These are phyloP conservation scores for Lacanobia oleracea DNA, from an alignment of 2,888 invertebrate genomes.

Conservation along the genomic window DNA sequence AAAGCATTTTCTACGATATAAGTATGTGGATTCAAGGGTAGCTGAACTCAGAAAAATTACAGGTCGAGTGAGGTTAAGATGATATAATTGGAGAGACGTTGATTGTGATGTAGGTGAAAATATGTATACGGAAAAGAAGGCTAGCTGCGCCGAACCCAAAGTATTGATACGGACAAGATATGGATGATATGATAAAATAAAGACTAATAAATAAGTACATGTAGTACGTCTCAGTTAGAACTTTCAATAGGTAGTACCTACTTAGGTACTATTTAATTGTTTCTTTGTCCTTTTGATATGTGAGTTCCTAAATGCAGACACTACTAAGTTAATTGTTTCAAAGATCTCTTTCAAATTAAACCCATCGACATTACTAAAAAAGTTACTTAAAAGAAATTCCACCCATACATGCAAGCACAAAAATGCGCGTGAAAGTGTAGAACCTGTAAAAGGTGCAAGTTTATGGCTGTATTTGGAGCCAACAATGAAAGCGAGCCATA, in stretches of 20 bases:
- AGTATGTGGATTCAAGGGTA: too few relatives aligned
- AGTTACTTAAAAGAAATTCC: slow-evolving; percentile 7
- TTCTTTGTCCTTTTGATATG: neutral
- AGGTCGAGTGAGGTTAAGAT: too few relatives aligned
- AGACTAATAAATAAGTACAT: neutral
- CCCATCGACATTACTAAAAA: slow-evolving; percentile 12
- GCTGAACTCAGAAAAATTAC: too few relatives aligned
- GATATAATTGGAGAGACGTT: neutral
- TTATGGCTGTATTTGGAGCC: slow-evolving; percentile 30
- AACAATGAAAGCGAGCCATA: slow-evolving; percentile 19
- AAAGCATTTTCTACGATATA: too few relatives aligned
- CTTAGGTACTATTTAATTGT: neutral
- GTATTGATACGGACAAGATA: neutral
- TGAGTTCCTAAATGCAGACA: too few relatives aligned
- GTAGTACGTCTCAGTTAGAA: neutral
- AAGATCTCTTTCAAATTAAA: neutral
- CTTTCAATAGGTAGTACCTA: neutral
- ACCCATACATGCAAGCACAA: slow-evolving; percentile 11
- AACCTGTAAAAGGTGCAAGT: slow-evolving; percentile 15
- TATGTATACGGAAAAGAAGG: neutral
- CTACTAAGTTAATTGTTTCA: neutral
- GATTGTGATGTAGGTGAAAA: neutral
- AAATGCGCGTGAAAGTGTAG: slow-evolving; percentile 25
- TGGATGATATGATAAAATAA: neutral
- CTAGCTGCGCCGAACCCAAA: neutral